Evolutionary conservation across 2,888 invertebrate genomes (phyloP).

Genomic region (Torymus aiolomorphi): DNA sequence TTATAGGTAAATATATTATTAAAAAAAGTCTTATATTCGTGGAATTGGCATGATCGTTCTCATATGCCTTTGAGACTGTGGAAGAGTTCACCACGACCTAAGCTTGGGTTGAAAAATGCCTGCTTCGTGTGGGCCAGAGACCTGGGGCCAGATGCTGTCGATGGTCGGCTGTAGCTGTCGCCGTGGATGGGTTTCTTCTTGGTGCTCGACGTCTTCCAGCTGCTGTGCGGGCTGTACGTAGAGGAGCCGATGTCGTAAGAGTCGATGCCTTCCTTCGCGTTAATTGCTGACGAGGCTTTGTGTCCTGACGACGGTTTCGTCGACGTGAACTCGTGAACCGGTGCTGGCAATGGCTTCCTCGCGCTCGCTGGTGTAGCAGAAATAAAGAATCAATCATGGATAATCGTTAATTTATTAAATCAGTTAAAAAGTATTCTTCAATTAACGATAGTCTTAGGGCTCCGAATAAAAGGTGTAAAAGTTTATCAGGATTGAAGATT

Average conservation of each 20-base stretch:
- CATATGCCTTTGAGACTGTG: slow-evolving; percentile 27
- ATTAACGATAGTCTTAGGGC: too few species aligned
- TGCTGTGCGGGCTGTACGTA: slow-evolving; percentile 1
- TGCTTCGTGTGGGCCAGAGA: slow-evolving; percentile 24
- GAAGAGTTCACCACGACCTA: slow-evolving; percentile 28
- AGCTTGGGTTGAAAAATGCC: slow-evolving; percentile 4
- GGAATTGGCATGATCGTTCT: not conserved
- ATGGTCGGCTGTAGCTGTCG: slow-evolving; percentile 18
- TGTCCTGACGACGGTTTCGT: too few species aligned
- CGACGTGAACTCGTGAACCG: too few species aligned
- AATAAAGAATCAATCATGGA: too few species aligned
- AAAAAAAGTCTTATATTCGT: not conserved
- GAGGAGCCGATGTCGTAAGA: not conserved
- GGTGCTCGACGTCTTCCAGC: slow-evolving; percentile 13
- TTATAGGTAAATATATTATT: too few species aligned
- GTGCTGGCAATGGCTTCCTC: too few species aligned
- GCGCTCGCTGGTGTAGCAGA: too few species aligned
- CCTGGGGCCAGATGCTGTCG: not conserved
- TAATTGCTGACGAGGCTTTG: not conserved
- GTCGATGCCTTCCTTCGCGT: not conserved
- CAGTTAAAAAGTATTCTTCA: too few species aligned
- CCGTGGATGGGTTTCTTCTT: slow-evolving; percentile 3
- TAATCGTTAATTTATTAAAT: too few species aligned
- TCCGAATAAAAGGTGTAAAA: too few species aligned
- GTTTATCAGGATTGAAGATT: too few species aligned